Evolutionary conservation across 2,888 invertebrate genomes (phyloP), one percentile per base, ranked within the genome.

Genomic region (Sarcophaga caerulescens): DNA sequence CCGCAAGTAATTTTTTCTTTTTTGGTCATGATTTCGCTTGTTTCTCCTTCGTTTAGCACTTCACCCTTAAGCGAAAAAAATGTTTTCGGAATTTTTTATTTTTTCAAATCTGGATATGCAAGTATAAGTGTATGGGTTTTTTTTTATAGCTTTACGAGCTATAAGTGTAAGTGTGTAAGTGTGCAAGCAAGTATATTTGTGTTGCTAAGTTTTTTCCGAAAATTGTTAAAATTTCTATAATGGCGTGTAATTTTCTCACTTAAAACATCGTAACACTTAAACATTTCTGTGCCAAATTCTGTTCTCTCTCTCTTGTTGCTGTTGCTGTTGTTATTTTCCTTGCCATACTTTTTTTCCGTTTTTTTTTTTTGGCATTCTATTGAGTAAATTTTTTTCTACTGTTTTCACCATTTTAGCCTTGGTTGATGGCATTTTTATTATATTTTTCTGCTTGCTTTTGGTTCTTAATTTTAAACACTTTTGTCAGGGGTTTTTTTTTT

Each of bases 231-330:
- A 78, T 78, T 86, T 87, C 25, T 71, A 68, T 80, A 87, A 86
- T 84, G 23, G 81, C 86, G 81, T 84, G 86, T 81, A 86, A 86
- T 86, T 86, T 84, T 70, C 86, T 84, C 86, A 86, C 86, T 86
- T 86, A 81, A 78, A 52, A 81, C 81, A 84, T 79, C 59, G 35
- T 63, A 75, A 65, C 45, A 86, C 62, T 81, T 35, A 35, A 35
- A 35, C 35, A 35, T 77, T 84, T 78, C 65, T 81, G 86, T 86
- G 81, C 84, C 84, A 86, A 75, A 81, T 84, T 76, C 52, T 17
- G 4, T 12, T 17, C 52, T 69, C 35, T 35, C 8, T 35, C 1
- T 35, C 35, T 35, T 35, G 10, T 35, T 35, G 35, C 35, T 35
- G 10, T 35, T 35, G 35, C 35, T 60, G 44, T 59, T 69, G 45